phyloP scores from a whole-genome alignment of 2,113 vertebrate genomes.

The Xerus inauris region DNA sequence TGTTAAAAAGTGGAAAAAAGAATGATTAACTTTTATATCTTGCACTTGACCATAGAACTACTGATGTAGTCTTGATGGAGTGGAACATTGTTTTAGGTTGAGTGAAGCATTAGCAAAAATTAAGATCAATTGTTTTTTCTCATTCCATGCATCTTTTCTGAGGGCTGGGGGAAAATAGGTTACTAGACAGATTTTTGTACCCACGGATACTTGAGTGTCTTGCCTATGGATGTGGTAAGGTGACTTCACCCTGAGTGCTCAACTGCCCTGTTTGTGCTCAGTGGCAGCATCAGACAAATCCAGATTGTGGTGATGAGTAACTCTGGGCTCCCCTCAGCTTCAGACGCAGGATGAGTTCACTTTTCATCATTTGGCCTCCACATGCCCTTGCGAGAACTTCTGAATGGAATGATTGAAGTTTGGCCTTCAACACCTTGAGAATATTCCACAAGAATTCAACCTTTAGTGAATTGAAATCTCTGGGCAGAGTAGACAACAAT shows the following conservation, averaged over 20 bases:
- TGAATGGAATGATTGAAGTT: not conserved
- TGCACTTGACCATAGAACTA: not conserved
- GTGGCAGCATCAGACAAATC: constrained; percentile 23
- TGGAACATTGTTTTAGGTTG: not conserved
- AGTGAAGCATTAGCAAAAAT: not conserved
- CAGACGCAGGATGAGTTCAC: constrained; percentile 50
- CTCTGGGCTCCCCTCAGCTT: constrained; percentile 2
- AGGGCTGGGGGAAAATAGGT: not conserved
- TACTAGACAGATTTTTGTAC: not conserved
- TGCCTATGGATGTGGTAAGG: not conserved
- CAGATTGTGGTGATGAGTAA: constrained; percentile 60
- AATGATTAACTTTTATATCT: not conserved
- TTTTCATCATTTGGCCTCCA: not conserved
- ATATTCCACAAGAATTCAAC: not conserved
- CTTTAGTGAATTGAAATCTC: not conserved
- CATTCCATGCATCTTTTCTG: not conserved
- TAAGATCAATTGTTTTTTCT: not conserved
- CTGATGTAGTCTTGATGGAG: not conserved
- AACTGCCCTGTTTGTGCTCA: not conserved
- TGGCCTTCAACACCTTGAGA: not conserved
- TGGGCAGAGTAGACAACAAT: not conserved
- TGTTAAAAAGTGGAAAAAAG: not conserved
- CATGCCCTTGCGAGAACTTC: not conserved
- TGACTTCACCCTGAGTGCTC: constrained; percentile 48
- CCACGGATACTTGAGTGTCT: not conserved